Evolutionary conservation across 1,140 invertebrate genomes (phyloP).

Genomic region (Cherax destructor): DNA sequence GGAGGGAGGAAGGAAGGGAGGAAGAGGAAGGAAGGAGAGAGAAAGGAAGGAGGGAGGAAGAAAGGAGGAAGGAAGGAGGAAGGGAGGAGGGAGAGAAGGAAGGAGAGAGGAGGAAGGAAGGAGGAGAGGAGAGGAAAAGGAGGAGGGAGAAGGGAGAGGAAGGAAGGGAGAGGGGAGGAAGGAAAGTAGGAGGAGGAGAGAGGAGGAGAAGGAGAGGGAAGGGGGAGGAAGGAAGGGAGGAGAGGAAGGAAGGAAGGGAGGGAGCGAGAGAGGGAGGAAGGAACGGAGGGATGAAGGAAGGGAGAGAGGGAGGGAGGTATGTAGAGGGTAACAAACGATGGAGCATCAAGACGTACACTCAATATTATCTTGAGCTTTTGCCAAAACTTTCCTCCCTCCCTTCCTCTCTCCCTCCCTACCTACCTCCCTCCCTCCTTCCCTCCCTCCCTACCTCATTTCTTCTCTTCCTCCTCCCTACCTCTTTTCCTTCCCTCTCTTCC

Average conservation of each 20-base stretch:
- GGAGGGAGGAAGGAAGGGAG: background rate
- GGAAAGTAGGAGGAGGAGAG: background rate
- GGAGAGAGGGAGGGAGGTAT: background rate
- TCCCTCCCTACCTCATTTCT: too few relatives aligned
- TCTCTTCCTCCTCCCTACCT: too few relatives aligned
- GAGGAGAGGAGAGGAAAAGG: background rate
- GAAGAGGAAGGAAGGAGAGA: too few relatives aligned
- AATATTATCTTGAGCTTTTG: too few relatives aligned
- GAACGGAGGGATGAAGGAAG: too few relatives aligned
- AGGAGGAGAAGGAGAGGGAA: background rate
- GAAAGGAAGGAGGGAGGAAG: background rate
- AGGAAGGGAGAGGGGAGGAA: background rate
- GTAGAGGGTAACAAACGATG: too few relatives aligned
- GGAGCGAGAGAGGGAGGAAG: background rate
- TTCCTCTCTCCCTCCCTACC: too few relatives aligned
- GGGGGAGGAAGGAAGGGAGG: background rate
- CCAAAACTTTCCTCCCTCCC: too few relatives aligned
- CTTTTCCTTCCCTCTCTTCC: too few relatives aligned
- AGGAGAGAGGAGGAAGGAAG: background rate
- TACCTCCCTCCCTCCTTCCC: too few relatives aligned
- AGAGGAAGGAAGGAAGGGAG: background rate
- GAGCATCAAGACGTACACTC: too few relatives aligned
- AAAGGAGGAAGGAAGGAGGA: background rate
- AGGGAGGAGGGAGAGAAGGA: background rate
- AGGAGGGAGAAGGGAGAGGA: background rate